Evolutionary conservation across 2,113 vertebrate species (phyloP).

Genomic region (Xenus cinereus): DNA sequence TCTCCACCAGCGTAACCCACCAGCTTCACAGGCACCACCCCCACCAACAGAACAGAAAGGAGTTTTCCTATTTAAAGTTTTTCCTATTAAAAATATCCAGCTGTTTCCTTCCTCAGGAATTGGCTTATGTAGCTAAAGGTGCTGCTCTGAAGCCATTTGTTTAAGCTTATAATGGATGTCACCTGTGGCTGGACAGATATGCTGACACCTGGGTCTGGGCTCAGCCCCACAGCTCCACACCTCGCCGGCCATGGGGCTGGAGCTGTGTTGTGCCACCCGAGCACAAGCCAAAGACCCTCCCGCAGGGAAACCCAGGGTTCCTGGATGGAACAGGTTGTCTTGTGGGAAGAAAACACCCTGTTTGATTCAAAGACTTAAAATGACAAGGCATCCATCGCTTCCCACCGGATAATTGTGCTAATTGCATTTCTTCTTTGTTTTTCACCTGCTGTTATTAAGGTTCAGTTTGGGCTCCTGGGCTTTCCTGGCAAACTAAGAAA

Average conservation of each 20-base stretch:
- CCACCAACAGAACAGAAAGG: not conserved
- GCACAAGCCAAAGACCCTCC: not conserved
- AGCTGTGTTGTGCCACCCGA: not conserved
- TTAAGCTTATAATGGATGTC: not conserved
- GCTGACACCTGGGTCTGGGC: fast-evolving
- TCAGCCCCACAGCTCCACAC: not conserved
- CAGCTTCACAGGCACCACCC: not conserved
- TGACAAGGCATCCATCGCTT: fast-evolving
- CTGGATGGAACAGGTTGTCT: not conserved
- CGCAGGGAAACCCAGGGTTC: fast-evolving
- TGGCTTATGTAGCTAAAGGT: not conserved
- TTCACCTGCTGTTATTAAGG: not conserved
- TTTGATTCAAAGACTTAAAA: not conserved
- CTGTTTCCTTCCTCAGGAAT: not conserved
- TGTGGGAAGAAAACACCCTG: not conserved
- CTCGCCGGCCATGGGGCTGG: fast-evolving
- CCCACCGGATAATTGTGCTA: not conserved
- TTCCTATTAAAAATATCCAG: not conserved
- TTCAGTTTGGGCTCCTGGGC: not conserved
- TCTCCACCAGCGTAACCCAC: not conserved
- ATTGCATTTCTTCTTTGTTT: not conserved
- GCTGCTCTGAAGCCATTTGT: not conserved
- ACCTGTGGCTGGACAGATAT: not conserved
- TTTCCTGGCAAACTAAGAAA: not conserved
- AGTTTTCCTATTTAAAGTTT: not conserved